Conservation (phyloP, 2,113 vertebrate species). For the Sebastes fasciatus region DNA sequence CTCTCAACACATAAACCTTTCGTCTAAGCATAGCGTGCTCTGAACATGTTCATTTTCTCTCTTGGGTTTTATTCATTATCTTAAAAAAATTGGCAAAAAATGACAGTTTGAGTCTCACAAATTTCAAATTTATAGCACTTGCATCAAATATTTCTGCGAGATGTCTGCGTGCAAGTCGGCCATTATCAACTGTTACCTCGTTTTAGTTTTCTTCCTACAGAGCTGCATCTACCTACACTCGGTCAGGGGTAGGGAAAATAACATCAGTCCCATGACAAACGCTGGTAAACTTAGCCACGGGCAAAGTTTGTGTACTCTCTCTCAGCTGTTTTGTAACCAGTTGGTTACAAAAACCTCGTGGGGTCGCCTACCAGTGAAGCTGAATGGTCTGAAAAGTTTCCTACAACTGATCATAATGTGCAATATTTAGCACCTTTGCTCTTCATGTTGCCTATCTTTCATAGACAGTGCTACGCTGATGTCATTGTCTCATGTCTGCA, state of each 20-base stretch:
- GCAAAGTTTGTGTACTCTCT: conserved; percentile 11
- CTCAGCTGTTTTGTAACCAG: conserved; percentile 26
- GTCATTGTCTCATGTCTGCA: conserved; percentile 72
- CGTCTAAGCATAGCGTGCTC: neutral
- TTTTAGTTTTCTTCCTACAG: conserved; percentile 44
- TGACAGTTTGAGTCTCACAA: neutral
- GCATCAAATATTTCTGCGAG: conserved; percentile 10
- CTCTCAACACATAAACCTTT: conserved; percentile 3
- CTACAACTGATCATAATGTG: conserved; percentile 65
- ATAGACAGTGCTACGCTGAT: conserved; percentile 61
- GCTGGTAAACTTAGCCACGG: conserved; percentile 32
- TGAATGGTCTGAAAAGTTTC: conserved; percentile 53
- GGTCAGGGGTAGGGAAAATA: conserved; percentile 41
- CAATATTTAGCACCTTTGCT: conserved; percentile 75
- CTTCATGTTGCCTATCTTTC: conserved; percentile 70
- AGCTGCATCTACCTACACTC: conserved; percentile 45
- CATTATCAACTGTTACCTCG: conserved; percentile 76
- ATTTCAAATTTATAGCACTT: conserved; percentile 35
- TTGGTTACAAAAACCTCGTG: neutral
- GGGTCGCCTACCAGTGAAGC: conserved; percentile 35
- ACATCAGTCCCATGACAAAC: conserved; percentile 41
- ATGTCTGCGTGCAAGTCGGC: neutral
- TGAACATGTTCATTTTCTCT: neutral
- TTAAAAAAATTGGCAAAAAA: neutral
- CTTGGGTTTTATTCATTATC: neutral